A percentile compares a stretch with the other conserved stretches of the same genome.
phyloP scores from a whole-genome alignment of 2,888 invertebrate genomes.

The Chesias legatella region DNA sequence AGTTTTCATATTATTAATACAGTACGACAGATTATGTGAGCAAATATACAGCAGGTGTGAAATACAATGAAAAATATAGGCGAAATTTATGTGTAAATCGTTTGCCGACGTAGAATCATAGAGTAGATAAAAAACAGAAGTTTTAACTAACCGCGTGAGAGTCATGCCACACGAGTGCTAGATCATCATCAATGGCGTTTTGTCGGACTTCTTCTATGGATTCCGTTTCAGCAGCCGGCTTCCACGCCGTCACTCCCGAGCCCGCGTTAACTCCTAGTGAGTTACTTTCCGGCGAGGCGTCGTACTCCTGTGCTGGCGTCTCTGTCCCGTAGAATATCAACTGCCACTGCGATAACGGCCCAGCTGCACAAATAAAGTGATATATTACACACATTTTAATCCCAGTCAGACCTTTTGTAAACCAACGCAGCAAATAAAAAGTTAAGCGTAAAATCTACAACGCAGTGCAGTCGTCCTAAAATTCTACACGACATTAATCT shows the following conservation, averaged over 20 bases:
- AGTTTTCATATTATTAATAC: neutral
- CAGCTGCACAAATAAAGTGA: constrained; percentile 56
- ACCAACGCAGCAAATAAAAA: constrained; percentile 15
- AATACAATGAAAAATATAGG: constrained; percentile 24
- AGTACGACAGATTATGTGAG: no score
- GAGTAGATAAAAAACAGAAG: constrained; percentile 4
- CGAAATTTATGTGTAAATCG: constrained; percentile 26
- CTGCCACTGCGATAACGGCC: constrained; percentile 87
- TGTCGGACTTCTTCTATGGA: constrained; percentile 77
- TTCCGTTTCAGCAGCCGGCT: constrained; percentile 39
- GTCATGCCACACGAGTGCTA: constrained; percentile 81
- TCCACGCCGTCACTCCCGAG: constrained; percentile 37
- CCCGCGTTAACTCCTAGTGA: constrained; percentile 58
- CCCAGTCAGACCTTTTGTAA: neutral
- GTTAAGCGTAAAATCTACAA: constrained; percentile 18
- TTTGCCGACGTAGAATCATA: constrained; percentile 1
- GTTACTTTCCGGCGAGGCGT: constrained; percentile 83
- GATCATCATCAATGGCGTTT: constrained; percentile 81
- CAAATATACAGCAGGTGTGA: no score
- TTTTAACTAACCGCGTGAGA: constrained; percentile 78
- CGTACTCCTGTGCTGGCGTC: constrained; percentile 78
- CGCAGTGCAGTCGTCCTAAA: constrained; percentile 12
- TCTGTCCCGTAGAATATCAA: constrained; percentile 91
- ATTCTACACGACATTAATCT: constrained; percentile 15
- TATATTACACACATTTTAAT: constrained; percentile 4